Conservation (phyloP, 2,888 invertebrate genomes). For the Mycalesis mineus region DNA sequence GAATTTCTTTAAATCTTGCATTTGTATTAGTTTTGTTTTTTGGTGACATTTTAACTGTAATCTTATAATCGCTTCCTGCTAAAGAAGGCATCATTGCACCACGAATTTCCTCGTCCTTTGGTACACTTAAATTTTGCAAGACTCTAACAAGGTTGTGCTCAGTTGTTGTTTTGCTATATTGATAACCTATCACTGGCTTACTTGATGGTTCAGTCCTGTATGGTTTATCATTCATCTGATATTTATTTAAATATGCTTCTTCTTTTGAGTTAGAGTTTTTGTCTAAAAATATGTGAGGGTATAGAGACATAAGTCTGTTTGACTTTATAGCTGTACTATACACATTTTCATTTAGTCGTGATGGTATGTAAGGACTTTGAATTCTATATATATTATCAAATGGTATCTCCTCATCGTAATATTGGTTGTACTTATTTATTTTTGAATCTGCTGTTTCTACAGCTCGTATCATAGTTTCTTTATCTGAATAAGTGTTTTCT, state of each 20-base stretch:
- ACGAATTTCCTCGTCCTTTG: constrained; percentile 40
- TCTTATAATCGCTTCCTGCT: constrained; percentile 47
- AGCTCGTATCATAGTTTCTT: constrained; percentile 45
- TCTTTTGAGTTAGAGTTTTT: constrained; percentile 45
- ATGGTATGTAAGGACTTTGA: constrained; percentile 29
- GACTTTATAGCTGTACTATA: constrained; percentile 42
- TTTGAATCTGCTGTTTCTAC: constrained; percentile 36
- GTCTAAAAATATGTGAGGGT: constrained; percentile 63
- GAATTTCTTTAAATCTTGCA: constrained; percentile 60
- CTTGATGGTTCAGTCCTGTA: constrained; percentile 21
- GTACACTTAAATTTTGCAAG: constrained; percentile 18
- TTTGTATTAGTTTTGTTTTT: constrained; percentile 46
- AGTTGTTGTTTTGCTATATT: constrained; percentile 21
- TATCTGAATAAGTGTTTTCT: constrained; percentile 52
- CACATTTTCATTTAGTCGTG: constrained; percentile 29
- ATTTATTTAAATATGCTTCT: constrained; percentile 25
- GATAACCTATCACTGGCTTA: constrained; percentile 11
- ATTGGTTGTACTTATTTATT: constrained; percentile 29
- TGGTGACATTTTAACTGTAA: constrained; percentile 60
- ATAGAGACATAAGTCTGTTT: constrained; percentile 55
- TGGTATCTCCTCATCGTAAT: constrained; percentile 35
- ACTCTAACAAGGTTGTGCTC: constrained; percentile 2
- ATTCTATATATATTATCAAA: constrained; percentile 32
- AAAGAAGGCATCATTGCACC: constrained; percentile 36
- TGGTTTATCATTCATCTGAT: constrained; percentile 2